Evolutionary conservation across 1,140 invertebrate species (phyloP).

Genomic region (Heterodera carotae): DNA sequence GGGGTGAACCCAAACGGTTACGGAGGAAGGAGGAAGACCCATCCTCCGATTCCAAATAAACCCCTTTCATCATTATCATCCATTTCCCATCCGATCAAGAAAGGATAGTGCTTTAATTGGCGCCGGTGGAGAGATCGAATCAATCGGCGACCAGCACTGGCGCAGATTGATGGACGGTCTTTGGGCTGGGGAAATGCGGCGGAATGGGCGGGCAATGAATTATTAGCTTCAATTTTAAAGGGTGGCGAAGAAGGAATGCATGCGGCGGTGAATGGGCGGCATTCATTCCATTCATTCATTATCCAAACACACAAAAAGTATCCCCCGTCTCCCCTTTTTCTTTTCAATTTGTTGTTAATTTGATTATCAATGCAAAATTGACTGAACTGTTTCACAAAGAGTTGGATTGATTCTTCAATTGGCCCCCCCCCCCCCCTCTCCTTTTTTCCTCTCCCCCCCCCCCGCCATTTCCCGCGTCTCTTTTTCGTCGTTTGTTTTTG

Average conservation of each 20-base stretch:
- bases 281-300: neutral
- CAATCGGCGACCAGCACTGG: neutral
- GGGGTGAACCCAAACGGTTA: neutral
- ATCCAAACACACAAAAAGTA: too few relatives aligned
- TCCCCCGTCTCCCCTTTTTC: too few relatives aligned
- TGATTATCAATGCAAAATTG: neutral
- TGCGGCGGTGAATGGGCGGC: too few relatives aligned
- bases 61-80: neutral
- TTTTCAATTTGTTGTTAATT: neutral
- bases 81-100: neutral
- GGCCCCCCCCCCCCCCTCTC: neutral
- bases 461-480: neutral
- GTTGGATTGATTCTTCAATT: too few relatives aligned
- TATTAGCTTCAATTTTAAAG: neutral
- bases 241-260: neutral
- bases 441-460: neutral
- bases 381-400: neutral
- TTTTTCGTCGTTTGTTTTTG: neutral
- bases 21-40: neutral
- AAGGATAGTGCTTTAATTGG: conserved; percentile 3
- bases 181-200: neutral
- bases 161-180: neutral
- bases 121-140: conserved; percentile 3
- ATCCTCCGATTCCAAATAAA: neutral
- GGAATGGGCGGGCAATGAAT: too few relatives aligned